Evolutionary conservation across 2,113 vertebrate genomes (phyloP).

Genomic region (Calyptomena viridis): DNA sequence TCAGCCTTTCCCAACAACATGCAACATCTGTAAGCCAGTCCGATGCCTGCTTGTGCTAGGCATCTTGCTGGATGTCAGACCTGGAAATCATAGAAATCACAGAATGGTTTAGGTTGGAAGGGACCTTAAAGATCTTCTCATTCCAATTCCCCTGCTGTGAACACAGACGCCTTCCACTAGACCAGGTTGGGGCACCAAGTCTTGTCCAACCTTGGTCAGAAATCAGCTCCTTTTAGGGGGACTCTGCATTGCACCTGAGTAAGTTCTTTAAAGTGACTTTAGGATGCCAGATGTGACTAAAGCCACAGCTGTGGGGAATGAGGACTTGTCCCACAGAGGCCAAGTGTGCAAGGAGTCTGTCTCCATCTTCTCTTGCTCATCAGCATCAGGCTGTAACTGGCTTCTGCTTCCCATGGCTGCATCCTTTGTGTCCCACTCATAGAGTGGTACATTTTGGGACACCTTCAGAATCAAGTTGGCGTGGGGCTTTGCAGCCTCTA

Average conservation of each 20-base stretch:
- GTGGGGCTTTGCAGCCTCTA: neutral
- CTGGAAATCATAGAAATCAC: neutral
- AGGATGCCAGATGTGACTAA: neutral
- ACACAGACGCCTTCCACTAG: neutral
- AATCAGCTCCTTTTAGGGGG: neutral
- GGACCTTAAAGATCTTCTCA: neutral
- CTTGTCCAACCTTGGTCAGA: neutral
- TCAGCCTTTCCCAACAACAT: neutral
- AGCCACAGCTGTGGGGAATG: neutral
- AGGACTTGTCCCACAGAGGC: neutral
- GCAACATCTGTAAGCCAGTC: neutral
- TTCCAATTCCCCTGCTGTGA: neutral
- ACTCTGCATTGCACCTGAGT: neutral
- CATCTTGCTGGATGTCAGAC: neutral
- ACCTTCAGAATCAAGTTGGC: fast-evolving
- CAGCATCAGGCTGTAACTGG: neutral
- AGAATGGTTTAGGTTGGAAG: neutral
- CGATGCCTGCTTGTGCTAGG: neutral
- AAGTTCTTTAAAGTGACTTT: neutral
- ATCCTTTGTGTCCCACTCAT: fast-evolving
- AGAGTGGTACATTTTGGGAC: neutral
- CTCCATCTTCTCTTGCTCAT: neutral
- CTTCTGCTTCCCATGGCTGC: neutral
- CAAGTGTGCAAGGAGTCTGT: neutral
- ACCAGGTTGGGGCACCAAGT: neutral